A percentile compares a stretch with the other conserved stretches of the same genome.
phyloP scores from a whole-genome alignment of 2,797 vertebrate genomes.

The Streptopelia turtur region DNA sequence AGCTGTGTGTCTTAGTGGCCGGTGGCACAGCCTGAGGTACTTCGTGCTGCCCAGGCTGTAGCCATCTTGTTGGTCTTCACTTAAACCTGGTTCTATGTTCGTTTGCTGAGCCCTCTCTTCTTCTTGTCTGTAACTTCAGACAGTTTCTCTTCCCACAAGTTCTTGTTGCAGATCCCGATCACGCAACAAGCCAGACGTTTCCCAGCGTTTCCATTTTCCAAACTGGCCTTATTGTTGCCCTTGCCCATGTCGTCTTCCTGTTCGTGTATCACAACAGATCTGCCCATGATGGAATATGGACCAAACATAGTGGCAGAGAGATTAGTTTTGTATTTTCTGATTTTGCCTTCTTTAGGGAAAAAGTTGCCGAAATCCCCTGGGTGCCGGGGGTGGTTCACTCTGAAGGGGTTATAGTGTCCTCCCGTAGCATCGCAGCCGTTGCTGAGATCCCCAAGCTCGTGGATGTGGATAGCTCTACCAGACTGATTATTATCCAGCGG shows the following conservation, averaged over 20 bases:
- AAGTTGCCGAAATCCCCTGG: slow-evolving; percentile 97
- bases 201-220: slow-evolving; percentile 91
- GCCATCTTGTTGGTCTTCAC: neutral
- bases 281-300: slow-evolving; percentile 81
- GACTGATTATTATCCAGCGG: slow-evolving; percentile 46
- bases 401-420: slow-evolving; percentile 89
- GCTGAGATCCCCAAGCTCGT: slow-evolving; percentile 88
- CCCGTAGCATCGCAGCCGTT: slow-evolving; percentile 86
- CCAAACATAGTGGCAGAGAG: slow-evolving; percentile 82
- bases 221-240: slow-evolving; percentile 86
- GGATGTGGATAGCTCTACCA: slow-evolving; percentile 89
- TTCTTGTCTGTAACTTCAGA: slow-evolving; percentile 40
- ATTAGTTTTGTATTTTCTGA: slow-evolving; percentile 65
- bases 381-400: slow-evolving; percentile 84
- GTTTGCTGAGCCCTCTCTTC: slow-evolving; percentile 61
- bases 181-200: slow-evolving; percentile 90
- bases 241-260: slow-evolving; percentile 89
- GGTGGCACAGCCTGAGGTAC: neutral
- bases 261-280: slow-evolving; percentile 89
- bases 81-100: neutral
- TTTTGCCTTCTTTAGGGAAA: slow-evolving; percentile 79
- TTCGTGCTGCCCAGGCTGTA: neutral
- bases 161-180: slow-evolving; percentile 80
- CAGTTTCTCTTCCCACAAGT: slow-evolving; percentile 78
- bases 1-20: neutral